phyloP scores from a whole-genome alignment of 92 coral and sea anemone species.

The Actinostola sp. region DNA sequence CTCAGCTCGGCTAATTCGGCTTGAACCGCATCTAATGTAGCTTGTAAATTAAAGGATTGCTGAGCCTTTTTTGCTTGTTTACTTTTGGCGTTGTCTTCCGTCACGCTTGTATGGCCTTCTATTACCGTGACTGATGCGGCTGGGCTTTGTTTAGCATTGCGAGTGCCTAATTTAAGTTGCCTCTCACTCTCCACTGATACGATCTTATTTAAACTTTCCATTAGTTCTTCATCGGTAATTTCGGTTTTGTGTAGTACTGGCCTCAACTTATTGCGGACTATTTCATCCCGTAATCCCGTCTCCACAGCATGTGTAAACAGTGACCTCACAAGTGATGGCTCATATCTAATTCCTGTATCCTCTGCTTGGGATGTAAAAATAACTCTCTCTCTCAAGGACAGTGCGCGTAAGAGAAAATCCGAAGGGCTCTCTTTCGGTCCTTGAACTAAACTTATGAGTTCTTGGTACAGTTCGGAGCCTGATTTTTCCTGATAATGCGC shows the following conservation, averaged over 20 bases:
- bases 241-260: constrained; percentile 39
- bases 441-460: constrained; percentile 43
- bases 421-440: constrained; percentile 33
- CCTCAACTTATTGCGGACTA: constrained; percentile 45
- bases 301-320: constrained; percentile 42
- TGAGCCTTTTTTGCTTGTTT: constrained; percentile 34
- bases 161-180: constrained; percentile 27
- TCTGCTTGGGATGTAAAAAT: constrained; percentile 45
- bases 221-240: constrained; percentile 40
- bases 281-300: constrained; percentile 51
- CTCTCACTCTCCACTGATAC: constrained; percentile 41
- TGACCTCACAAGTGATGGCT: constrained; percentile 29
- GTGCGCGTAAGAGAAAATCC: constrained; percentile 46
- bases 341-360: constrained; percentile 39
- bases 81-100: constrained; percentile 3
- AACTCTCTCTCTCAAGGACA: constrained; percentile 36
- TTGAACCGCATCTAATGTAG: constrained; percentile 35
- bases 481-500: constrained; percentile 39
- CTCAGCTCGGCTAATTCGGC: constrained; percentile 34
- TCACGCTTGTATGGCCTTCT: not conserved
- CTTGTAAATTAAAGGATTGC: constrained; percentile 31
- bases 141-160: not conserved
- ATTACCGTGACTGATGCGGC: not conserved
- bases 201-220: constrained; percentile 46
- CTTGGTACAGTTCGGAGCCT: constrained; percentile 47